phyloP scores from a whole-genome alignment of 1,140 invertebrate species.

The Brachionus plicatilis region DNA sequence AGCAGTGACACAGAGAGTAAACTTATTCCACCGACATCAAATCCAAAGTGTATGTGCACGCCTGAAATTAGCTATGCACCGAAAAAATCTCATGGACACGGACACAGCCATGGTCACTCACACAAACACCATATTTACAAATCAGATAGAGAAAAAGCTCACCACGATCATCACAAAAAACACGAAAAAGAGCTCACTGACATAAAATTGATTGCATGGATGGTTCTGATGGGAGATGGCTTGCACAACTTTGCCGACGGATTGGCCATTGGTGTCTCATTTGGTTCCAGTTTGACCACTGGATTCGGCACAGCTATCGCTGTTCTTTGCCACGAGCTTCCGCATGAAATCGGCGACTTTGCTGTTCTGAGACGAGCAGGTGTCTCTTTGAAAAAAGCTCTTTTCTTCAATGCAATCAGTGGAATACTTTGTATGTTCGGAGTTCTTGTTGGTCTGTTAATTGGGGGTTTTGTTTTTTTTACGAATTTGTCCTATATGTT shows the following conservation, averaged over 20 bases:
- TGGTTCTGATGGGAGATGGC: constrained; percentile 50
- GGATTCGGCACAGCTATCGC: constrained; percentile 45
- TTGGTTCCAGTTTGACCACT: constrained; percentile 28
- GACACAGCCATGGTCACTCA: background rate
- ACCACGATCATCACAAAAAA: constrained; percentile 9
- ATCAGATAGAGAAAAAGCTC: constrained; percentile 2
- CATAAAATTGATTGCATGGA: background rate
- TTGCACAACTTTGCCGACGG: constrained; percentile 52
- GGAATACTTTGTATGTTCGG: constrained; percentile 78
- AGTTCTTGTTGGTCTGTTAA: constrained; percentile 72
- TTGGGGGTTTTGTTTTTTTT: constrained; percentile 70
- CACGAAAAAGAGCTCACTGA: constrained; percentile 1
- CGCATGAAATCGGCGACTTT: constrained; percentile 46
- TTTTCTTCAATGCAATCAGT: constrained; percentile 59
- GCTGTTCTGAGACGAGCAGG: background rate
- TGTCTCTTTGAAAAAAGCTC: constrained; percentile 1
- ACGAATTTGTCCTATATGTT: constrained; percentile 80
- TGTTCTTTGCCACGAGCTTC: constrained; percentile 46
- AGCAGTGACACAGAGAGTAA: background rate
- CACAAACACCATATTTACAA: constrained; percentile 9
- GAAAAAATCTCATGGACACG: background rate
- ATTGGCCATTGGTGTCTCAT: constrained; percentile 45
- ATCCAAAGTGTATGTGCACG: background rate
- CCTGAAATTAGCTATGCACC: background rate
- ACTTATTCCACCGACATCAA: background rate